Conservation (phyloP, 2,797 vertebrate genomes). For the Malacoctenus gilli region DNA sequence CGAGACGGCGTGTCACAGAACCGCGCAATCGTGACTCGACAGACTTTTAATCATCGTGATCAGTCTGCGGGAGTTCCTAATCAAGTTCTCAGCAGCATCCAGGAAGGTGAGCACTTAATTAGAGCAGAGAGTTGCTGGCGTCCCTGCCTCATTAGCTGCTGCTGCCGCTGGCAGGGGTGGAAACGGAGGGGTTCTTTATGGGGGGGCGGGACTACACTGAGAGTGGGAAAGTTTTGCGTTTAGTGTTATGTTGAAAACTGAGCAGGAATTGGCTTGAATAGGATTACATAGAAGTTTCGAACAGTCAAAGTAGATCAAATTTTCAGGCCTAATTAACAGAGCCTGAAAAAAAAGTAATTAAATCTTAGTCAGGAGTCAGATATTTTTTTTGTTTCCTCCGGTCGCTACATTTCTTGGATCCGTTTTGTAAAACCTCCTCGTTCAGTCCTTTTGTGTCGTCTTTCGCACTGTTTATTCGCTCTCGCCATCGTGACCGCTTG, state of each 20-base stretch:
- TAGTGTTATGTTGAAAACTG: too few relatives aligned
- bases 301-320: neutral
- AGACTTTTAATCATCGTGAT: slow-evolving; percentile 8
- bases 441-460: too few relatives aligned
- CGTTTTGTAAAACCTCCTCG: too few relatives aligned
- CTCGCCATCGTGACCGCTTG: neutral
- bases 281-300: too few relatives aligned
- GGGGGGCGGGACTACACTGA: neutral
- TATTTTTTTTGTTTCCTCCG: too few relatives aligned
- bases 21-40: too few relatives aligned
- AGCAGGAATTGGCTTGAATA: too few relatives aligned
- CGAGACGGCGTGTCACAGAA: too few relatives aligned
- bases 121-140: slow-evolving; percentile 39
- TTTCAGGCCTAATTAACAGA: slow-evolving; percentile 27
- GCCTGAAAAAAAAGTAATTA: too few relatives aligned
- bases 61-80: slow-evolving; percentile 27
- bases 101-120: slow-evolving; percentile 34
- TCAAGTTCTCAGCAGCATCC: slow-evolving; percentile 33
- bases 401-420: too few relatives aligned
- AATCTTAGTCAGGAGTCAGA: too few relatives aligned
- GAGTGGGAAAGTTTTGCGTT: too few relatives aligned
- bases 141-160: slow-evolving; percentile 27
- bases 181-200: neutral
- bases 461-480: neutral
- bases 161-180: slow-evolving; percentile 14